Conservation (phyloP, 1,140 invertebrate species). For the Archivesica marissinica region DNA sequence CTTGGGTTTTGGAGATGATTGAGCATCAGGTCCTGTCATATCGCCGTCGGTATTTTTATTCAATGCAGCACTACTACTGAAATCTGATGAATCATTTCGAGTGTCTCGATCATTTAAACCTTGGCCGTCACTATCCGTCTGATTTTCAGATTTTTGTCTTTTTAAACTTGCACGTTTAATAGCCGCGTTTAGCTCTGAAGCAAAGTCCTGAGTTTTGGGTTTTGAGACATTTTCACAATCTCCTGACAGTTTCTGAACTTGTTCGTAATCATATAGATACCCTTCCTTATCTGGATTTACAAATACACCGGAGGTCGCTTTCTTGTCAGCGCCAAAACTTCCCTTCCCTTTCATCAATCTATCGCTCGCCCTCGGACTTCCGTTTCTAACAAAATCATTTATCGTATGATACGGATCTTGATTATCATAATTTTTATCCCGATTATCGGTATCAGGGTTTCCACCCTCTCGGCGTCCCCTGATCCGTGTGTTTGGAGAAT, state of each 20-base stretch:
- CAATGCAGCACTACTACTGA: slow-evolving; percentile 40
- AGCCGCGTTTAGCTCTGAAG: slow-evolving; percentile 43
- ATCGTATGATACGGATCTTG: slow-evolving; percentile 34
- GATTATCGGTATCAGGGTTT: neutral
- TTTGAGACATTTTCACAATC: neutral
- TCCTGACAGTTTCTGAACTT: slow-evolving; percentile 54
- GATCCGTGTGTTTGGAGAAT: slow-evolving; percentile 39
- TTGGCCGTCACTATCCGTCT: slow-evolving; percentile 25
- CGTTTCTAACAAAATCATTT: slow-evolving; percentile 27
- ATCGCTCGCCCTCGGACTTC: neutral
- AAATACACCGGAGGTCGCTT: slow-evolving; percentile 19
- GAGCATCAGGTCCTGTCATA: slow-evolving; percentile 51
- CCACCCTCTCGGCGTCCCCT: slow-evolving; percentile 11
- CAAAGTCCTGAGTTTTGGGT: slow-evolving; percentile 53
- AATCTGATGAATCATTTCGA: slow-evolving; percentile 49
- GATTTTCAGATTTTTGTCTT: slow-evolving; percentile 31
- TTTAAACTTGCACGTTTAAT: slow-evolving; percentile 40
- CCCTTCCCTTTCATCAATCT: slow-evolving; percentile 4
- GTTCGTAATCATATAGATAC: slow-evolving; percentile 62
- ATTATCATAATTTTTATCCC: neutral
- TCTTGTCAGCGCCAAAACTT: slow-evolving; percentile 13
- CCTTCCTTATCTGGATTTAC: slow-evolving; percentile 62
- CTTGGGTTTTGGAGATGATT: slow-evolving; percentile 52
- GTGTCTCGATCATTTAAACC: slow-evolving; percentile 2
- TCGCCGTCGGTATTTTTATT: slow-evolving; percentile 61